Conservation (phyloP, 2,888 invertebrate species). For the Dolomedes plantarius region DNA sequence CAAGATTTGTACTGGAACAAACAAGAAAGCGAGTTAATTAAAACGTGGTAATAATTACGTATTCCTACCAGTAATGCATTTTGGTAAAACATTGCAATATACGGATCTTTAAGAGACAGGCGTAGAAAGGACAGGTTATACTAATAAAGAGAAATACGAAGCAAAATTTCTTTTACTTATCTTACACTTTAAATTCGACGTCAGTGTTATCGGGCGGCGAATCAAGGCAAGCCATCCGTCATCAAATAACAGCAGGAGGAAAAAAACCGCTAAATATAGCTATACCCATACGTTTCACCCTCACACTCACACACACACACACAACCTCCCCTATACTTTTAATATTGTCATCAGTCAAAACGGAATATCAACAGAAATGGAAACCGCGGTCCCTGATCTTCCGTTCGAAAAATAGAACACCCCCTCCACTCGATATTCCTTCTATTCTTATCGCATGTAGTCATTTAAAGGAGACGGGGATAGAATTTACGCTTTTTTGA, state of each 20-base stretch:
- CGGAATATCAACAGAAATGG: conserved; percentile 7
- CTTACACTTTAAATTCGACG: no score
- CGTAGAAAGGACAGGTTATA: no score
- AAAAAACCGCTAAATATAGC: conserved; percentile 19
- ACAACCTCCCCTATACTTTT: background rate
- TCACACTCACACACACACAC: no score
- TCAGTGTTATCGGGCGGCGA: conserved; percentile 1
- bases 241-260: background rate
- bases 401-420: conserved; percentile 4
- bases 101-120: no score
- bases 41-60: no score
- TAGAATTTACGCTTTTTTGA: background rate
- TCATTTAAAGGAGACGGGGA: background rate
- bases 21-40: no score
- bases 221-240: background rate
- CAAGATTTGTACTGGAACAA: no score
- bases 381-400: background rate
- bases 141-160: no score
- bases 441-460: background rate
- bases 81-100: no score
- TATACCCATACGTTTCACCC: background rate
- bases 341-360: conserved; percentile 24
- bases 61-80: no score
- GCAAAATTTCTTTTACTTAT: no score
- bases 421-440: background rate